Evolutionary conservation across 2,113 vertebrate genomes (phyloP).

Genomic region (Grantiella picta): DNA sequence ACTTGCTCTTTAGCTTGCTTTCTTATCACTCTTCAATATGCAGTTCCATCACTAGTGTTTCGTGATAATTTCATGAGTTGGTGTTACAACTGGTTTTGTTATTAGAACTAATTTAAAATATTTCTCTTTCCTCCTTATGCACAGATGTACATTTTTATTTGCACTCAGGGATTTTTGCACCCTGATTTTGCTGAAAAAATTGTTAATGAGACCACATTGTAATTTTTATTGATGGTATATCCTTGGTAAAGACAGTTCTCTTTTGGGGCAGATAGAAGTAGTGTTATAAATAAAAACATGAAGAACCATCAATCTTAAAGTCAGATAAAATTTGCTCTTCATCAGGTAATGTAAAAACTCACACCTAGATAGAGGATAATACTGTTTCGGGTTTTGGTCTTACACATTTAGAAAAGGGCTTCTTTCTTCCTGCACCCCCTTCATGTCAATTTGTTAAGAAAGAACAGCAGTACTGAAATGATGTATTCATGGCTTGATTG

Average conservation of each 20-base stretch:
- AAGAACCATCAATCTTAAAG: not conserved
- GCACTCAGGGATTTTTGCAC: not conserved
- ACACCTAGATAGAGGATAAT: accelerated
- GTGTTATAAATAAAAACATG: not conserved
- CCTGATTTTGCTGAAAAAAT: not conserved
- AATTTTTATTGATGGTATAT: not conserved
- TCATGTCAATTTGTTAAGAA: not conserved
- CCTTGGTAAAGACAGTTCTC: not conserved
- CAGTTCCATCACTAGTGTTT: not conserved
- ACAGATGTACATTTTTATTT: not conserved
- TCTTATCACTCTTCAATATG: not conserved
- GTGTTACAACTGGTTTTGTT: not conserved
- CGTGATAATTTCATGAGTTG: not conserved
- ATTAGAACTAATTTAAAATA: not conserved
- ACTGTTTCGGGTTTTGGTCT: not conserved
- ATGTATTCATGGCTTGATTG: not conserved
- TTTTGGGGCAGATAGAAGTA: not conserved
- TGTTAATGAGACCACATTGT: not conserved
- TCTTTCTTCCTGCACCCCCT: not conserved
- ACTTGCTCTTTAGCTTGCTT: not conserved
- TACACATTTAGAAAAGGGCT: not conserved
- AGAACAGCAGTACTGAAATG: not conserved
- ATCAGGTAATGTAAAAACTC: not conserved
- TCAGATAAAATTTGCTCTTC: not conserved
- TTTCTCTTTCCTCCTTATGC: not conserved